Conservation (phyloP, 2,888 invertebrate genomes). For the Noctua janthina region DNA sequence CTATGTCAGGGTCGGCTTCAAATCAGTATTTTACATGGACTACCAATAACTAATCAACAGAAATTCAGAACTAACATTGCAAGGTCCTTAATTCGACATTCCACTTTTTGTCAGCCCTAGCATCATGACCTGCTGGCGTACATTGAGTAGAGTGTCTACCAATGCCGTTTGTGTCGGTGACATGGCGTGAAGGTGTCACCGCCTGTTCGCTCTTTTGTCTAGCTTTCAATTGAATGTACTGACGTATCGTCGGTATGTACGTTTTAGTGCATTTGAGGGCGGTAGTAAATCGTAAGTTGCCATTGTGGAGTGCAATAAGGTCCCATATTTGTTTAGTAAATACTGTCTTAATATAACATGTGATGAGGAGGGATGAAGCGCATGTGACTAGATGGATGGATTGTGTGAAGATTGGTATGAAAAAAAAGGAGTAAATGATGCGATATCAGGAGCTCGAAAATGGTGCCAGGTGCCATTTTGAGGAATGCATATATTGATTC, state of each 20-base stretch:
- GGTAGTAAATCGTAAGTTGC: not conserved
- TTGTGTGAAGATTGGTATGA: not conserved
- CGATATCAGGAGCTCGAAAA: no score
- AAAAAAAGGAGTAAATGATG: not conserved
- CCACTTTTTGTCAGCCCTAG: conserved; percentile 38
- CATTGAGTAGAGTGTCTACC: conserved; percentile 55
- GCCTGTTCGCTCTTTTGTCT: conserved; percentile 53
- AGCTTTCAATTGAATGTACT: conserved; percentile 22
- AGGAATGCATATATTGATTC: no score
- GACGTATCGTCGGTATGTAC: not conserved
- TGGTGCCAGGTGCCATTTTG: no score
- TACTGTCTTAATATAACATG: not conserved
- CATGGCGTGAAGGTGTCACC: conserved; percentile 47
- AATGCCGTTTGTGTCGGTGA: conserved; percentile 39
- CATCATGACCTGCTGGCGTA: conserved; percentile 56
- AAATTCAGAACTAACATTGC: not conserved
- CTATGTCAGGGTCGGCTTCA: no score
- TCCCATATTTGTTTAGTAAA: not conserved
- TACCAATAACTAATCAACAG: not conserved
- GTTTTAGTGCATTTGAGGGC: conserved; percentile 5
- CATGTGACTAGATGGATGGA: not conserved
- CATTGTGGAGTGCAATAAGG: not conserved
- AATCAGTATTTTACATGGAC: no score
- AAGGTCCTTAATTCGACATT: not conserved
- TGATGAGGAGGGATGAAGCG: not conserved